Evolutionary conservation across 2,797 vertebrate genomes (phyloP), one percentile per base, ranked within the genome.

Genomic region (Notoglanidium macrostoma): DNA sequence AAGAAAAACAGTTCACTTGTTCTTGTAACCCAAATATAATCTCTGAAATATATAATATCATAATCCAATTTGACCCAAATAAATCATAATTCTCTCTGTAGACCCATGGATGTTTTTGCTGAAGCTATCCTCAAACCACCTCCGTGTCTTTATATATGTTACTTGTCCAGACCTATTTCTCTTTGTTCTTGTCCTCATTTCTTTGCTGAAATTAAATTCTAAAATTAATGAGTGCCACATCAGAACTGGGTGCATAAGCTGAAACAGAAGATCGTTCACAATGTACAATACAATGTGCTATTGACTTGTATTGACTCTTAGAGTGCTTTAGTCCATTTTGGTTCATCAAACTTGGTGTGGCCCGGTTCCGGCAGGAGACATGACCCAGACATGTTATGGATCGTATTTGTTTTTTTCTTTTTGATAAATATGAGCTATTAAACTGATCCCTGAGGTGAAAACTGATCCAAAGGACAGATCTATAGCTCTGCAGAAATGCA

Each of bases 151-250:
- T 65, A 51, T 84, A 70, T 89, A 76, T 65, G 35, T 87, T 81
- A 86, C 85, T 67, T 32, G 77, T 77, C 72, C 87, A 89, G 86
- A 84, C 86, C 83, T 82, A 84, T 87, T 91, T 91, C 85, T 88
- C 87, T 86, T 91, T 89, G 87, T 81, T 86, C 86, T 80, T 93
- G 94, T 94, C 94, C 94, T 94, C 93, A 91, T 95, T 95, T 93
- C 92, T 92, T 92, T 91, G 92, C 92, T 92, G 89, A 95, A 95
- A 96, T 95, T 95, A 94, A 95, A 95, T 94, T 94, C 92, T 93
- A 92, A 93, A 95, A 95, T 95, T 94, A 94, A 95, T 93, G 90
- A 92, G 88, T 80, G 91, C 93, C 92, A 92, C 91, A 90, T 92
- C 91, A 85, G 94, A 93, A 91, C 15, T 80, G 93, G 89, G 92